Percentiles rank a stretch among this genome's conserved stretches.
Conservation (phyloP, 2,797 vertebrate genomes). For the Poecilia picta region DNA sequence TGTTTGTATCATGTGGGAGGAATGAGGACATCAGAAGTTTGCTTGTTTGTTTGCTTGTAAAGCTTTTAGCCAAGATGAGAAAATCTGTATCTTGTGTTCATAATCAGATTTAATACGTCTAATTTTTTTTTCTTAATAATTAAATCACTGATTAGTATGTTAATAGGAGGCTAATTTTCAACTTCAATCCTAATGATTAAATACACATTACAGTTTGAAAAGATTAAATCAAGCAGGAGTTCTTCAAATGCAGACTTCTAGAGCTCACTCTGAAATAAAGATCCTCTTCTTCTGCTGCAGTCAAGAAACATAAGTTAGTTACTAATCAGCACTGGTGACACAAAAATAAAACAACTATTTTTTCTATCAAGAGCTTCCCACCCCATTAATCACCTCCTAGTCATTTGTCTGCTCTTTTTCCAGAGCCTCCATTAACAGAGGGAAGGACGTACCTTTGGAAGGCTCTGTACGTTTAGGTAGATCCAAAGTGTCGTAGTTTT, state of each 20-base stretch:
- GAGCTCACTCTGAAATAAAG: slow-evolving; percentile 17
- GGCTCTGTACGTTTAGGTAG: slow-evolving; percentile 90
- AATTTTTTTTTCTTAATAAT: background rate
- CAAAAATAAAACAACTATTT: slow-evolving; percentile 23
- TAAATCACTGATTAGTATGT: background rate
- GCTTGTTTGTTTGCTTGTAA: background rate
- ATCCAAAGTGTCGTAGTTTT: slow-evolving; percentile 92
- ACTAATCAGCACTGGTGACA: slow-evolving; percentile 20
- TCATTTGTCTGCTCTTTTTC: background rate
- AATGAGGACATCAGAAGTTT: too few relatives aligned
- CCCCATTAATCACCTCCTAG: slow-evolving; percentile 7
- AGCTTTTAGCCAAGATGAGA: background rate
- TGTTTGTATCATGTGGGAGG: background rate
- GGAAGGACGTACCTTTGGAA: slow-evolving; percentile 82
- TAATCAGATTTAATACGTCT: background rate
- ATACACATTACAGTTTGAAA: background rate
- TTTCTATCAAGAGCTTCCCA: slow-evolving; percentile 3
- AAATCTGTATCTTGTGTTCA: background rate
- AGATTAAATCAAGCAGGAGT: background rate
- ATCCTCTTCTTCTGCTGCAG: too few relatives aligned
- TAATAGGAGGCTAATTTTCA: background rate
- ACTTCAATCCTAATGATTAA: background rate
- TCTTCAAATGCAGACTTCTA: slow-evolving; percentile 11
- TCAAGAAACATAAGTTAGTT: background rate
- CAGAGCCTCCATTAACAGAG: background rate